These are phyloP conservation scores for Monomorium pharaonis DNA, from an alignment of 1,140 invertebrate genomes.

Conservation along the genomic window DNA sequence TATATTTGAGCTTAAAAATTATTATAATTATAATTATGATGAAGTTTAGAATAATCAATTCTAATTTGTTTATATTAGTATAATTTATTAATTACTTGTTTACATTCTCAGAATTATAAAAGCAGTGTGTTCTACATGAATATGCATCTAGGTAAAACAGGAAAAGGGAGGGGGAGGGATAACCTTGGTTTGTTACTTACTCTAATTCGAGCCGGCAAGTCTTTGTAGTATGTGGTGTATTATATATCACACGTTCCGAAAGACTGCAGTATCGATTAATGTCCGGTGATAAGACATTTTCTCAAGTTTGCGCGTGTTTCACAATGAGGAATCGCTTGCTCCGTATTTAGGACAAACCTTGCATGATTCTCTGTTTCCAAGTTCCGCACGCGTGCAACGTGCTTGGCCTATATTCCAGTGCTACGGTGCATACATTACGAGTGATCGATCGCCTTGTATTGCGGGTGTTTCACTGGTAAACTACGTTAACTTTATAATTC, in stretches of 20 bases:
- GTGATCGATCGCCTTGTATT: constrained; percentile 70
- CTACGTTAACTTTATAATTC: not conserved
- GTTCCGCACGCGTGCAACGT: constrained; percentile 31
- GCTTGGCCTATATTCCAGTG: constrained; percentile 62
- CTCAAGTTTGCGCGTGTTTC: constrained; percentile 43
- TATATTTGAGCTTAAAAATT: too few relatives aligned
- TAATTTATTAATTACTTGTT: not conserved
- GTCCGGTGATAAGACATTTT: constrained; percentile 41
- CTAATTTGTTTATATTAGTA: not conserved
- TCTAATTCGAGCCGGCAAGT: constrained; percentile 14
- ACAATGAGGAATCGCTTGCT: constrained; percentile 51
- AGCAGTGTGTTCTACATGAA: too few relatives aligned
- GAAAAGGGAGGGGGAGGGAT: not conserved
- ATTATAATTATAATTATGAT: too few relatives aligned
- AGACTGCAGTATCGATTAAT: constrained; percentile 63
- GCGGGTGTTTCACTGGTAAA: constrained; percentile 35
- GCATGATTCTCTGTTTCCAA: constrained; percentile 69
- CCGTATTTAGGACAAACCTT: constrained; percentile 61
- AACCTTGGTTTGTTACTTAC: not conserved
- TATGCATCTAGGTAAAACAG: not conserved
- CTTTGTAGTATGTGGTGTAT: not conserved
- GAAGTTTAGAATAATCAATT: not conserved
- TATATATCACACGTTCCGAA: constrained; percentile 35
- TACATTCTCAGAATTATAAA: not conserved
- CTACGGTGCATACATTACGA: constrained; percentile 51